Percentiles rank a stretch among this genome's conserved stretches.
phyloP scores from a whole-genome alignment of 2,113 vertebrate species.

The Pteropus alecto region DNA sequence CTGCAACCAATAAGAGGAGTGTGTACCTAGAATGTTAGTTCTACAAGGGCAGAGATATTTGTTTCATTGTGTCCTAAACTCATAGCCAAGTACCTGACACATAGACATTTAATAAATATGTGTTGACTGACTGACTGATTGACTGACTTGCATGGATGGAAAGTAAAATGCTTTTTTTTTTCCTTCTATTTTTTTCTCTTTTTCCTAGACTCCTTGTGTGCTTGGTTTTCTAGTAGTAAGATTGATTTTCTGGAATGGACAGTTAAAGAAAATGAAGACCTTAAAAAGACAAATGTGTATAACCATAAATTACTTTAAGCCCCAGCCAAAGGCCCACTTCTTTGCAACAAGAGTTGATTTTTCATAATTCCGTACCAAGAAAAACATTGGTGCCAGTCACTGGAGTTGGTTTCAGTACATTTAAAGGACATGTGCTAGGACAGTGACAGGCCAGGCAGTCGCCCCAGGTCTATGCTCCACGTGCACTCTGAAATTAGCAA shows the following conservation, averaged over 20 bases:
- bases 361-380: neutral
- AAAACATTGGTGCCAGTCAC: neutral
- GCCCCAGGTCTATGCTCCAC: no score
- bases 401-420: neutral
- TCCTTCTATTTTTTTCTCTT: neutral
- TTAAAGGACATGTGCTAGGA: neutral
- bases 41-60: neutral
- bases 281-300: neutral
- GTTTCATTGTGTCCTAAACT: neutral
- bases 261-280: neutral
- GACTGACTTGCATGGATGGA: neutral
- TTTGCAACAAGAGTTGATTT: slow-evolving; percentile 18
- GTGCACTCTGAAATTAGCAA: neutral
- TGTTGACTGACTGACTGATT: neutral
- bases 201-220: neutral
- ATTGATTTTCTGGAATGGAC: neutral
- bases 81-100: neutral
- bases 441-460: no score
- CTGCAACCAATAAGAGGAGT: neutral
- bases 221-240: neutral
- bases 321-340: neutral
- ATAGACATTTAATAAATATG: neutral
- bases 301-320: neutral
- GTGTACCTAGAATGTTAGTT: neutral
- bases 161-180: neutral